Percentiles rank a stretch among this genome's conserved stretches.
phyloP scores from a whole-genome alignment of 1,140 invertebrate species.

The Hydropsyche tenuis region DNA sequence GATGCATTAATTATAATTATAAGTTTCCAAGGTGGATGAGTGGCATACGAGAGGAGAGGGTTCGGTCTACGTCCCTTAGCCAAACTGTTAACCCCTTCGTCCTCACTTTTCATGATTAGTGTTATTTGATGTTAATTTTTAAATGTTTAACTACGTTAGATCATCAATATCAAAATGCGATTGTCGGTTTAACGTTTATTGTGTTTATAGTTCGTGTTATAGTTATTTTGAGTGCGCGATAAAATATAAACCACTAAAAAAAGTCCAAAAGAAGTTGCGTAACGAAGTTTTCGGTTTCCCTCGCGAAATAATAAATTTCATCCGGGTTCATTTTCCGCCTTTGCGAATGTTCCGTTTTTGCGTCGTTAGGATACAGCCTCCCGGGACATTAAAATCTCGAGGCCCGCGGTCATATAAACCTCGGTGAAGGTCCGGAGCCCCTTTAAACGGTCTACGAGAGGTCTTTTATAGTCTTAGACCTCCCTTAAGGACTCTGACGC shows the following conservation, averaged over 20 bases:
- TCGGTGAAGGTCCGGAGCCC: not conserved
- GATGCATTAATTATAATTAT: slow-evolving; percentile 36
- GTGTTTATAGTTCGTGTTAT: too few species aligned
- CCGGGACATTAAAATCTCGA: slow-evolving; percentile 26
- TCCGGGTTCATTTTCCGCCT: slow-evolving; percentile 22
- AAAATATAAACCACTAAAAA: too few species aligned
- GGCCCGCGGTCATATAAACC: slow-evolving; percentile 27
- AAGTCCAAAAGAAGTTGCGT: too few species aligned
- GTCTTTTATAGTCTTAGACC: slow-evolving; percentile 22
- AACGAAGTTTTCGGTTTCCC: slow-evolving; percentile 16
- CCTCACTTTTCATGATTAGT: too few species aligned
- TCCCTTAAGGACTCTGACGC: slow-evolving; percentile 33
- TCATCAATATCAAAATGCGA: too few species aligned
- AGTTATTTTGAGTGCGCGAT: too few species aligned
- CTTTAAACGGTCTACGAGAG: slow-evolving; percentile 30
- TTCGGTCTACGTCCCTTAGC: too few species aligned
- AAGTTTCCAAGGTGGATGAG: slow-evolving; percentile 30
- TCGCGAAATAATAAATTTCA: slow-evolving; percentile 26
- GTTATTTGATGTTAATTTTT: too few species aligned
- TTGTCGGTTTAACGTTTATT: too few species aligned
- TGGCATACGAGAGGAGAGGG: not conserved
- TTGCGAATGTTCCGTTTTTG: slow-evolving; percentile 20
- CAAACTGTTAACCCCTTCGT: too few species aligned
- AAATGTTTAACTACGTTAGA: too few species aligned
- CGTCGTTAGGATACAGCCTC: slow-evolving; percentile 27